These are phyloP conservation scores for Malurus elegans DNA, from an alignment of 2,113 vertebrate species.

Conservation along the genomic window DNA sequence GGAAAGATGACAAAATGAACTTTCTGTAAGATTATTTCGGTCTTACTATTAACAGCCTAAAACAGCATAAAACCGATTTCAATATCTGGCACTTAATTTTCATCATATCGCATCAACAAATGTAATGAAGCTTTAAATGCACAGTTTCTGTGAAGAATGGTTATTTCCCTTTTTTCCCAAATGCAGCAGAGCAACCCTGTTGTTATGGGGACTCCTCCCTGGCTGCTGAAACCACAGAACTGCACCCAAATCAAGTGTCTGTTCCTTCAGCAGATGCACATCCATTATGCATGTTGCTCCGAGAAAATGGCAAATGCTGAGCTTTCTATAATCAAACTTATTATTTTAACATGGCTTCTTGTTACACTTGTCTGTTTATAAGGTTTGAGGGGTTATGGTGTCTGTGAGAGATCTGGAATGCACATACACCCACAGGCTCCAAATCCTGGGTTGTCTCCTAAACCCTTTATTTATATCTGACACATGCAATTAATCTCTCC, in stretches of 20 bases:
- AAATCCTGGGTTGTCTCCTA: neutral
- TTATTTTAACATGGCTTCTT: neutral
- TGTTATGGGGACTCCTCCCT: neutral
- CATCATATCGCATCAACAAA: neutral
- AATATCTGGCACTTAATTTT: neutral
- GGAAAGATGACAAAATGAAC: neutral
- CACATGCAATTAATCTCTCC: conserved; percentile 41
- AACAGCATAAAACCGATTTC: neutral
- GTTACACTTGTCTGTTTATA: neutral
- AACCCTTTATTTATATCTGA: conserved; percentile 45
- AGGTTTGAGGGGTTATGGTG: neutral
- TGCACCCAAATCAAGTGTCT: rapidly evolving
- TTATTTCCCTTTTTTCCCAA: neutral
- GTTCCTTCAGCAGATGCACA: neutral
- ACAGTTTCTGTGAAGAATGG: neutral
- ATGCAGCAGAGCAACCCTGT: neutral
- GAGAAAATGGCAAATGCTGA: neutral
- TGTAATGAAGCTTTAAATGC: neutral
- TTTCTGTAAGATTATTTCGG: neutral
- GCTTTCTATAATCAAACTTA: neutral
- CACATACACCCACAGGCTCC: neutral
- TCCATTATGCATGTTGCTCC: neutral
- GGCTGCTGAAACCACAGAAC: neutral
- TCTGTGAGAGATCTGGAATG: neutral
- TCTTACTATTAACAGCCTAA: neutral